These are phyloP conservation scores for Spisula solida DNA, from an alignment of 2,888 invertebrate genomes.

Conservation along the genomic window DNA sequence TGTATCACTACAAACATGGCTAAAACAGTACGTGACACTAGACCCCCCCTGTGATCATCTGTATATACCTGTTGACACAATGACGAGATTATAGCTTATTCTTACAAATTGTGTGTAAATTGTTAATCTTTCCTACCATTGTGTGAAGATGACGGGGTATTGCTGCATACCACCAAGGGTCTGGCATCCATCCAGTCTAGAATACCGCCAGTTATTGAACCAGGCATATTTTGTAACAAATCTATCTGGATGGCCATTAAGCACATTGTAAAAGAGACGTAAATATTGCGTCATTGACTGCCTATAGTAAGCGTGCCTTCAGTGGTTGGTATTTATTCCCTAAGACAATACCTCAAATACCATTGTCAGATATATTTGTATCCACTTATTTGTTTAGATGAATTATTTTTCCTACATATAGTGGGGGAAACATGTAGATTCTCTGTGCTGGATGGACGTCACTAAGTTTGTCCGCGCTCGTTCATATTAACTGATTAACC, in stretches of 20 bases:
- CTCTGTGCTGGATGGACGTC: no score
- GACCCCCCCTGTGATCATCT: neutral
- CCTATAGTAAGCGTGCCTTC: neutral
- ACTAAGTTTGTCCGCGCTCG: no score
- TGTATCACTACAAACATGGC: neutral
- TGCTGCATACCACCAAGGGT: slow-evolving; percentile 1
- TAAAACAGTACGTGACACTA: neutral
- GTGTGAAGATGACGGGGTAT: neutral
- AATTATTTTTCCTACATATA: no score
- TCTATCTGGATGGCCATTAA: neutral
- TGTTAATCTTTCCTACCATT: neutral
- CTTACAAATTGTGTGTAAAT: neutral
- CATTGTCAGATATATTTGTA: neutral
- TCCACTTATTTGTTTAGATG: no score
- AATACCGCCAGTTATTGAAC: neutral
- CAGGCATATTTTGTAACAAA: neutral
- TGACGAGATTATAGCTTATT: neutral
- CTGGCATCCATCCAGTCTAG: slow-evolving; percentile 18
- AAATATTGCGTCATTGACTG: neutral
- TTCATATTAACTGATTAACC: no score
- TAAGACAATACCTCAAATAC: neutral
- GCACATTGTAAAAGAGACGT: neutral
- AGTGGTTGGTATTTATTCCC: neutral
- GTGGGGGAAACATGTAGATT: no score
- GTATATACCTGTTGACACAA: neutral